These are phyloP conservation scores for Callyntrura sp. DNA, from an alignment of 2,888 invertebrate species.

Conservation along the genomic window DNA sequence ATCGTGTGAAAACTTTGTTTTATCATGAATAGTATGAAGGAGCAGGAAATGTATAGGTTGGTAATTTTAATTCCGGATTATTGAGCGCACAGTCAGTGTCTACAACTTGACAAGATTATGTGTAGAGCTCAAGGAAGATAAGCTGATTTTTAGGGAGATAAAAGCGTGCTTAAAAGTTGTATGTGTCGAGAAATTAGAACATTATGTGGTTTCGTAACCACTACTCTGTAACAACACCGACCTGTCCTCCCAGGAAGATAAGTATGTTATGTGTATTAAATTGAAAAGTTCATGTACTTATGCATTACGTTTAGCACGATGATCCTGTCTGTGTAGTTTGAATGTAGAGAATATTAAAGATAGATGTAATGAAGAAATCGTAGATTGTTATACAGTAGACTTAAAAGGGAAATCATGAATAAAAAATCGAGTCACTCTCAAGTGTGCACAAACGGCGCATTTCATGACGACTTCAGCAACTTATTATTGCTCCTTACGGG, in stretches of 20 bases:
- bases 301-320: not conserved
- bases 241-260: not conserved
- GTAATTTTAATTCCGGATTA: no score
- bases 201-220: slow-evolving; percentile 1
- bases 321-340: not conserved
- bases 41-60: no score
- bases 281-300: slow-evolving; percentile 3
- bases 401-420: slow-evolving; percentile 14
- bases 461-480: slow-evolving; percentile 29
- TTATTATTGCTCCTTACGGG: slow-evolving; percentile 63
- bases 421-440: slow-evolving; percentile 15
- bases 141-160: slow-evolving; percentile 56
- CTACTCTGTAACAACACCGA: not conserved
- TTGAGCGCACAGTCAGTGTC: not conserved
- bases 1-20: not conserved
- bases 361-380: slow-evolving; percentile 16
- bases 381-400: not conserved
- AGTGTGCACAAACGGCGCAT: slow-evolving; percentile 6
- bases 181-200: slow-evolving; percentile 13
- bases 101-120: slow-evolving; percentile 40
- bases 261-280: not conserved
- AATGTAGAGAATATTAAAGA: not conserved
- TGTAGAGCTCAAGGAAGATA: slow-evolving; percentile 50
- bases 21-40: not conserved
- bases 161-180: slow-evolving; percentile 29